Conservation (phyloP, 2,888 invertebrate species). For the Trachelus tabidus region DNA sequence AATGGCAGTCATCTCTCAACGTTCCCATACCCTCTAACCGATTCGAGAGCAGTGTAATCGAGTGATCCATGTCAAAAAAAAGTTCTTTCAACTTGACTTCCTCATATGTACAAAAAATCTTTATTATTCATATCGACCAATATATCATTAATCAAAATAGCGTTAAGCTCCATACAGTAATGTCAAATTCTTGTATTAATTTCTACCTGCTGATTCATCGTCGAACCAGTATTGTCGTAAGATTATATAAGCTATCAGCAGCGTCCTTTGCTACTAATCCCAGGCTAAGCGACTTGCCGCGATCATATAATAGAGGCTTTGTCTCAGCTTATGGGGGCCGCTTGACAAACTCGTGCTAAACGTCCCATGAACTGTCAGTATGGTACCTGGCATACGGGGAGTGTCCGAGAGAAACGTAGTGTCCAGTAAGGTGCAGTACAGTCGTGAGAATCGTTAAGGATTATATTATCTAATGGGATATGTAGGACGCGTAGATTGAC, state of each 20-base stretch:
- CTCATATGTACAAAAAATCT: neutral
- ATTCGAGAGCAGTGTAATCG: neutral
- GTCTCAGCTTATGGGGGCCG: neutral
- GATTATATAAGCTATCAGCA: conserved; percentile 29
- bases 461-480: neutral
- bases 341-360: neutral
- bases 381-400: neutral
- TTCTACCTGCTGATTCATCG: neutral
- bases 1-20: neutral
- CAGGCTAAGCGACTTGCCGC: conserved; percentile 22
- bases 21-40: neutral
- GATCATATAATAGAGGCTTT: conserved; percentile 7
- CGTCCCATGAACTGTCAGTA: neutral
- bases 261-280: conserved; percentile 40
- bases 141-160: neutral
- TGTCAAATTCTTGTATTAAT: neutral
- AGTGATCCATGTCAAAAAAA: neutral
- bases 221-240: neutral
- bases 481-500: neutral
- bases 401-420: neutral
- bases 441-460: neutral
- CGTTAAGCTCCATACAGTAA: neutral
- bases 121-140: neutral
- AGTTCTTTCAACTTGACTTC: neutral
- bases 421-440: neutral